Evolutionary conservation across 1,140 invertebrate species (phyloP), one percentile per base, ranked within the genome.

Genomic region (Odontomachus brunneus): DNA sequence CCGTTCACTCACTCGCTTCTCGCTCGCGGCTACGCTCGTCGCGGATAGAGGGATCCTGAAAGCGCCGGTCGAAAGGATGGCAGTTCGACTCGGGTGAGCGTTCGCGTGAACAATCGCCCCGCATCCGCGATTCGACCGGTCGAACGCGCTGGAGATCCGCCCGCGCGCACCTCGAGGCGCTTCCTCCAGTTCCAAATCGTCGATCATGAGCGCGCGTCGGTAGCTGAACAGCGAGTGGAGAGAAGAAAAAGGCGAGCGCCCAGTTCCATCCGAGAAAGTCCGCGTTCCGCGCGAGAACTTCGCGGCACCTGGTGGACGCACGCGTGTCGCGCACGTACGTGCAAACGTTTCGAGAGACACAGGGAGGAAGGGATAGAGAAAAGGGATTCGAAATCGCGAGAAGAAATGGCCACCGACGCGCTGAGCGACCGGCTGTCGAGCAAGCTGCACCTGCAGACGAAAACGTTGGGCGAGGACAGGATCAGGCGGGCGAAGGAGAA

Each of bases 391-490:
- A 11, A 44, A 29, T 84, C 15, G 17, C 38, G 14, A 85, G 29
- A 73, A 29, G 3, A 49, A 93, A 94, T 97, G 96, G 96, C 96
- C 22, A 95, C 96, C 67, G 96, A 97, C 92, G 95, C 97, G 84
- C 93, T 97, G 86, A 96, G 96, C 93, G 96, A 97, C 76, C 95
- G 97, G 88, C 95, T 97, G 88, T 97, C 97, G 89, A 96, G 95
- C 38, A 95, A 96, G 76, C 92, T 97, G 83, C 95, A 96, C 91
- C 94, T 97, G 90, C 96, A 96, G 75, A 96, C 96, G 49, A 97
- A 97, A 93, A 97, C 96, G 22, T 96, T 97, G 57, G 97, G 97
- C 12, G 96, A 96, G 83, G 97, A 97, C 14, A 94, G 96, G 89
- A 97, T 97, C 87, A 88, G 66, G 95, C 89, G 95, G 90, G 97